Conservation (phyloP, 2,888 invertebrate species). For the Amphipoea oculea region DNA sequence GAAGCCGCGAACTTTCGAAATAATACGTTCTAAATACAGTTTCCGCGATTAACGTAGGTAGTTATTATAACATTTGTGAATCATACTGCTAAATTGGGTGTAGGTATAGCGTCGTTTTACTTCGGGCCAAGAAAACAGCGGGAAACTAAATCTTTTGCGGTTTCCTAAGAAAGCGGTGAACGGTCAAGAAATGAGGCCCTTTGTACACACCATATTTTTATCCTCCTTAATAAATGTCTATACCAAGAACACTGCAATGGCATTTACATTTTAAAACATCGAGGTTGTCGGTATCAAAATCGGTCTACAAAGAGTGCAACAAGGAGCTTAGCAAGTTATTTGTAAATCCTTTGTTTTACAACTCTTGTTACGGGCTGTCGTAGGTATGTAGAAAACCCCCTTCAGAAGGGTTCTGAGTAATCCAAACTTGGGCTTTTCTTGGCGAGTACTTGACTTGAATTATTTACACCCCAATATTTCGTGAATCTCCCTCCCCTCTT, state of each 20-base stretch:
- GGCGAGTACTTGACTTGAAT: conserved; percentile 43
- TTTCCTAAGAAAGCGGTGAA: neutral
- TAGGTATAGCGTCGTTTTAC: conserved; percentile 22
- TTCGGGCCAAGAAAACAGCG: conserved; percentile 25
- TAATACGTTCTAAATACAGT: conserved; percentile 56
- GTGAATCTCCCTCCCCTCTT: conserved; percentile 42
- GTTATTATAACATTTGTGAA: conserved; percentile 68
- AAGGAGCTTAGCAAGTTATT: no score
- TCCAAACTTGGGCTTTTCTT: conserved; percentile 17
- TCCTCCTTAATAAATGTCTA: no score
- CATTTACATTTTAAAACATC: neutral
- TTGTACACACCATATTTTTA: no score
- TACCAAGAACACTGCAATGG: no score
- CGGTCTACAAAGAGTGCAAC: neutral
- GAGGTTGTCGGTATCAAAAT: neutral
- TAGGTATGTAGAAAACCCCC: neutral
- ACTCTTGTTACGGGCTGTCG: neutral
- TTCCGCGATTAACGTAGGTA: conserved; percentile 61
- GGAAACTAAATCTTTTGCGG: neutral
- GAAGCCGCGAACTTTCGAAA: conserved; percentile 34
- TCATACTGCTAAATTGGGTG: conserved; percentile 58
- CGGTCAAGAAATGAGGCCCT: neutral
- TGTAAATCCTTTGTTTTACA: neutral
- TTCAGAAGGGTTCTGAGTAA: conserved; percentile 16
- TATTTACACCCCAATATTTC: conserved; percentile 47